These are phyloP conservation scores for Parus major DNA, from an alignment of 2,113 vertebrate species.

Conservation along the genomic window DNA sequence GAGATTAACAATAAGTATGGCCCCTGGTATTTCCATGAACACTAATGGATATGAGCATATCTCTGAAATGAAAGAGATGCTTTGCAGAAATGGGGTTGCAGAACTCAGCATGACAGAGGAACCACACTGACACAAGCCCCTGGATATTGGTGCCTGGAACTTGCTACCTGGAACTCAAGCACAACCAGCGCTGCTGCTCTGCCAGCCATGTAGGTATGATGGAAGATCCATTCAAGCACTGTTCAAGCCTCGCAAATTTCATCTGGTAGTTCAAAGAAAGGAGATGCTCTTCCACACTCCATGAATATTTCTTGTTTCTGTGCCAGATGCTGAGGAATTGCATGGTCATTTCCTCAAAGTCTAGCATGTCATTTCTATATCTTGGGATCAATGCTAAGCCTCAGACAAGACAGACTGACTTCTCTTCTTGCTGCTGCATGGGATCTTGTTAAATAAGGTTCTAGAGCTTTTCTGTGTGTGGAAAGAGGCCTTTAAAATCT, in stretches of 20 bases:
- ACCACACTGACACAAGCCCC: neutral
- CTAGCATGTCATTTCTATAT: neutral
- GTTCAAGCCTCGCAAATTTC: neutral
- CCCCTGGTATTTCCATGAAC: neutral
- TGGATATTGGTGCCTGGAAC: neutral
- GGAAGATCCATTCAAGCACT: neutral
- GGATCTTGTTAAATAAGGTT: neutral
- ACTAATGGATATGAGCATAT: neutral
- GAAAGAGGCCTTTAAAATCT: neutral
- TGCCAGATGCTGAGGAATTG: neutral
- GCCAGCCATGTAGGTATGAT: neutral
- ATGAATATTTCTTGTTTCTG: neutral
- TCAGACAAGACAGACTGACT: neutral
- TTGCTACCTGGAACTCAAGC: neutral
- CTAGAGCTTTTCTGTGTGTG: neutral
- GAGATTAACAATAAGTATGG: neutral
- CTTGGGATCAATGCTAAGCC: neutral
- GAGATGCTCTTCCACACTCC: neutral
- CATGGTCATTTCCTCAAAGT: neutral
- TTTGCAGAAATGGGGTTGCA: neutral
- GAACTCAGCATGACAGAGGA: neutral
- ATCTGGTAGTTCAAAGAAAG: neutral
- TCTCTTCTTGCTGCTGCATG: neutral
- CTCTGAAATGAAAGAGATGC: neutral
- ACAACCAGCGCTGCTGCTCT: neutral